These are phyloP conservation scores for Diacarnus erythraeanus DNA, from an alignment of 37 sponge, comb jelly and placozoan genomes.

Conservation along the genomic window DNA sequence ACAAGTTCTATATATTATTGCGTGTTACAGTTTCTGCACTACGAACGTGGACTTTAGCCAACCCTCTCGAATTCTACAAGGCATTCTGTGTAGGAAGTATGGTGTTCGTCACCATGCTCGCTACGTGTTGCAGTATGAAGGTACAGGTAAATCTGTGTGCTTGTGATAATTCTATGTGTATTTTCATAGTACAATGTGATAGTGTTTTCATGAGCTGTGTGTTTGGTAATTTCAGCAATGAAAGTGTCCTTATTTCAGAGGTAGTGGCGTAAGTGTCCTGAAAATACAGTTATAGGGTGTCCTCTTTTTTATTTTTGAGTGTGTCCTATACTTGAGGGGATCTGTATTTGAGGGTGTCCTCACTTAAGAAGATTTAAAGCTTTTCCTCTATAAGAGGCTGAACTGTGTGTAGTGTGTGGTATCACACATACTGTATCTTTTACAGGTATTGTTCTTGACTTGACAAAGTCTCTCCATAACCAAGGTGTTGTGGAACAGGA, in stretches of 20 bases:
- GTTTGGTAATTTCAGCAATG: no score
- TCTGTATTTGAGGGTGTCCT: no score
- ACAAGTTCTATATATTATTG: not conserved
- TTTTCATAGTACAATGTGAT: not conserved
- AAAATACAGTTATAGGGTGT: no score
- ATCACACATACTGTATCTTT: not conserved
- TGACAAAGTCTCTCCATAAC: slow-evolving; percentile 57
- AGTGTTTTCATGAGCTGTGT: not conserved
- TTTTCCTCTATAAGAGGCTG: no score
- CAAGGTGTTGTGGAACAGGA: slow-evolving; percentile 68
- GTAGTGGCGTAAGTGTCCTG: no score
- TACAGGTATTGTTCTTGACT: slow-evolving; percentile 53
- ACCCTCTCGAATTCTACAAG: slow-evolving; percentile 63
- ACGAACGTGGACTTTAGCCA: slow-evolving; percentile 81
- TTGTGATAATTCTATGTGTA: not conserved
- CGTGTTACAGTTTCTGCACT: slow-evolving; percentile 14
- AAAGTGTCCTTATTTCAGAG: no score
- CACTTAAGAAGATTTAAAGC: no score
- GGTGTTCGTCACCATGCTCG: slow-evolving; percentile 67
- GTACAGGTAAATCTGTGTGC: slow-evolving; percentile 38
- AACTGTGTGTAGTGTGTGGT: no score
- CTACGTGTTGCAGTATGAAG: slow-evolving; percentile 69
- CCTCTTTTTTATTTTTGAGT: no score
- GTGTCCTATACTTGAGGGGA: no score
- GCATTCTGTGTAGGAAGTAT: slow-evolving; percentile 75